Evolutionary conservation across 2,797 vertebrate species (phyloP).

Genomic region (Triplophysa bombifrons): DNA sequence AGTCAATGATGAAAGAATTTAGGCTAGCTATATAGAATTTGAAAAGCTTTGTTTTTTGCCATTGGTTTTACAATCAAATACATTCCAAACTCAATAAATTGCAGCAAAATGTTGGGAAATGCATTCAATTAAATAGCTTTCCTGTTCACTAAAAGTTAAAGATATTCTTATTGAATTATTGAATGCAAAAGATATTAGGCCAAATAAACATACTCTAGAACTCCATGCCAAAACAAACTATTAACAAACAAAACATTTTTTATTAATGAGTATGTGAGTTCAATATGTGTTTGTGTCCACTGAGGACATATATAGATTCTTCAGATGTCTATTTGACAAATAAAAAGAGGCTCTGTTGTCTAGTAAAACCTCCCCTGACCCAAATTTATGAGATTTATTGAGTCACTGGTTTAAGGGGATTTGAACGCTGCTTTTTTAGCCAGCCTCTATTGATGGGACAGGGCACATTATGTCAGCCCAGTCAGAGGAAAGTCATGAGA

Average conservation of each 20-base stretch:
- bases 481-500: slow-evolving; percentile 48
- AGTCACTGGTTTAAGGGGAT: slow-evolving; percentile 59
- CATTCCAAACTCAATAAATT: too few relatives aligned
- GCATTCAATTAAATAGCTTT: too few relatives aligned
- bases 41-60: too few relatives aligned
- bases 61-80: too few relatives aligned
- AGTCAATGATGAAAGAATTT: too few relatives aligned
- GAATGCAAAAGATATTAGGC: background rate
- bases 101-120: too few relatives aligned
- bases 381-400: slow-evolving; percentile 50
- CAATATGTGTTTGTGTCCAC: background rate
- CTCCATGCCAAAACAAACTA: slow-evolving; percentile 13
- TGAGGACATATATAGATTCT: background rate
- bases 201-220: background rate
- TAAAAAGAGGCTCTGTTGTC: slow-evolving; percentile 42
- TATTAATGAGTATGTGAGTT: slow-evolving; percentile 1
- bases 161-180: too few relatives aligned
- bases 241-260: slow-evolving; percentile 1
- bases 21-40: too few relatives aligned
- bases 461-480: slow-evolving; percentile 35
- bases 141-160: too few relatives aligned
- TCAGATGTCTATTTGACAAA: slow-evolving; percentile 7
- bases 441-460: slow-evolving; percentile 61
- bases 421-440: slow-evolving; percentile 50
- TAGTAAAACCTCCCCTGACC: slow-evolving; percentile 48